These are phyloP conservation scores for Hirtodrosophila alboralis DNA, from an alignment of 2,888 invertebrate genomes.

Conservation along the genomic window DNA sequence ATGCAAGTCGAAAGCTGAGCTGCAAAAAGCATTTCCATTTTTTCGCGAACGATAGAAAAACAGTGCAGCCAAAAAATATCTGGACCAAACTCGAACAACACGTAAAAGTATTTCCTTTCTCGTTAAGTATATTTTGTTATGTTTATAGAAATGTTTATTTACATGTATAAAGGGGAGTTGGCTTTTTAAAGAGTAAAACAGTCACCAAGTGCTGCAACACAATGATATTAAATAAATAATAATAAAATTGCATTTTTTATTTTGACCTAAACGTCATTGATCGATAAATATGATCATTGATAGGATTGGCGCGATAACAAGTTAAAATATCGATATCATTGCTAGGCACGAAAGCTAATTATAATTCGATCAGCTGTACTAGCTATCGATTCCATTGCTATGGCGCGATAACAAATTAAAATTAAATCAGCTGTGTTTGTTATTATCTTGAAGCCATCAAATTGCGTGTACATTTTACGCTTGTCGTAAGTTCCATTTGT, in stretches of 20 bases:
- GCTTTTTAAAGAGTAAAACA: constrained; percentile 3
- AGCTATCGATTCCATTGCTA: constrained; percentile 45
- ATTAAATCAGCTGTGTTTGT: constrained; percentile 71
- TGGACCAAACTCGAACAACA: constrained; percentile 42
- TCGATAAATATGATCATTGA: too few species aligned
- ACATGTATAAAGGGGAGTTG: constrained; percentile 40
- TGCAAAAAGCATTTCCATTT: constrained; percentile 93
- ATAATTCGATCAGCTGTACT: constrained; percentile 69
- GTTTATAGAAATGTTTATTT: constrained; percentile 37
- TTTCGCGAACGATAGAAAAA: constrained; percentile 87
- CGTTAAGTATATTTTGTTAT: constrained; percentile 36
- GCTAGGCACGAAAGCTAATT: background rate
- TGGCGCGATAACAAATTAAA: constrained; percentile 16
- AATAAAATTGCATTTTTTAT: constrained; percentile 12
- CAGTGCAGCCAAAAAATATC: background rate
- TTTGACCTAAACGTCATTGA: too few species aligned
- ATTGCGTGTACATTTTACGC: constrained; percentile 54
- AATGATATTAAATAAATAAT: constrained; percentile 50
- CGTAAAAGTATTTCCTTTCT: constrained; percentile 50
- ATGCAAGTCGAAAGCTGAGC: constrained; percentile 90
- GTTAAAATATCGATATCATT: too few species aligned
- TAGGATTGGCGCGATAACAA: too few species aligned
- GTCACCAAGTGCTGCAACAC: constrained; percentile 23
- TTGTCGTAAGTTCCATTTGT: constrained; percentile 9
- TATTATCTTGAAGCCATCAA: constrained; percentile 51